Evolutionary conservation across 2,888 invertebrate species (phyloP).

Genomic region (Cephus pygmeus): DNA sequence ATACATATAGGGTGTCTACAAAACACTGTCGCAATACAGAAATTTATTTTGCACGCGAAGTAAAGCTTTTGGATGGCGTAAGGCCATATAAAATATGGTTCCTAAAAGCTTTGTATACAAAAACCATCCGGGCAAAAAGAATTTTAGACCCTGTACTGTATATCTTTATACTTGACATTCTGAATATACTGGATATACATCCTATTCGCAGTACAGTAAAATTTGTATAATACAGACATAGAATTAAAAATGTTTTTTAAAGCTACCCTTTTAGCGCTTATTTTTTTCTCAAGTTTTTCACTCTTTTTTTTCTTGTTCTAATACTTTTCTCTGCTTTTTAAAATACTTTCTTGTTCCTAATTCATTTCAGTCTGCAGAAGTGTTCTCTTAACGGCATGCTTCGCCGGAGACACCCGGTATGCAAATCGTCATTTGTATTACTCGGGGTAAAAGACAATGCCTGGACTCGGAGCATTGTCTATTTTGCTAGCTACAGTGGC

Average conservation of each 20-base stretch:
- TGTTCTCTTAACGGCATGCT: background rate
- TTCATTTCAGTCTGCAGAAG: background rate
- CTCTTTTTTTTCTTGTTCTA: background rate
- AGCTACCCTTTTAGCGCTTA: background rate
- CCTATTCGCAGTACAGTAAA: background rate
- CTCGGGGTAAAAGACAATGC: slow-evolving; percentile 17
- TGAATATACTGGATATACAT: too few species aligned
- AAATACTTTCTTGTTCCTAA: background rate
- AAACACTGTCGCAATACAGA: background rate
- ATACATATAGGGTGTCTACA: background rate
- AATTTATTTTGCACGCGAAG: background rate
- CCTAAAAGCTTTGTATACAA: background rate
- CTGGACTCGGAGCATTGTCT: slow-evolving; percentile 17
- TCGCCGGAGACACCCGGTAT: slow-evolving; percentile 9
- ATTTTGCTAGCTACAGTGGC: slow-evolving; percentile 13
- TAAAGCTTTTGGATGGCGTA: background rate
- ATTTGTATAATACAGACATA: background rate
- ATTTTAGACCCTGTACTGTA: background rate
- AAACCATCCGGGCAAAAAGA: background rate
- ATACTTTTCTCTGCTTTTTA: background rate
- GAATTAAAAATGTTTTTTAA: background rate
- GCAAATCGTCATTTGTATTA: slow-evolving; percentile 20
- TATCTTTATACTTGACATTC: too few species aligned
- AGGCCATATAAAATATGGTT: background rate
- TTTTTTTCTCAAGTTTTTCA: background rate